Conservation (phyloP, 2,888 invertebrate species). For the Noctua fimbriata region DNA sequence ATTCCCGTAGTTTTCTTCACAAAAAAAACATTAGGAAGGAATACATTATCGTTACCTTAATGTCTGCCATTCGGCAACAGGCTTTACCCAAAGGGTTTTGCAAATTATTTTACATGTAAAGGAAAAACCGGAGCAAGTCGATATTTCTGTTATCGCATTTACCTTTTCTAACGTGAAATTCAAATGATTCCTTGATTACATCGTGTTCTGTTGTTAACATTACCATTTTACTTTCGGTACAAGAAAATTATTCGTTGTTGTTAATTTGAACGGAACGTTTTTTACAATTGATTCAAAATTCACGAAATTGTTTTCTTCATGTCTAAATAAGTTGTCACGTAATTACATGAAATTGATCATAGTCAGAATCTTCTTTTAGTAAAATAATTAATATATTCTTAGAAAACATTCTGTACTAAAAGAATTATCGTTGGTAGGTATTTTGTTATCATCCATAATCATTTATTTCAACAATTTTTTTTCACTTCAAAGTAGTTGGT, state of each 20-base stretch:
- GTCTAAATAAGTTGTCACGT: background rate
- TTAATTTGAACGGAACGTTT: constrained; percentile 2
- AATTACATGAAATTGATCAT: background rate
- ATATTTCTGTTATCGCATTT: constrained; percentile 37
- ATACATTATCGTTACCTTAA: constrained; percentile 29
- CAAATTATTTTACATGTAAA: constrained; percentile 45
- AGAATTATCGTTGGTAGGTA: constrained; percentile 23
- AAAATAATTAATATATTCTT: constrained; percentile 17
- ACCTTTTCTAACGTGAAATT: constrained; percentile 32
- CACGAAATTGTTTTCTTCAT: background rate
- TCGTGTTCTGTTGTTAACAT: constrained; percentile 30
- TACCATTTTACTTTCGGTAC: constrained; percentile 11
- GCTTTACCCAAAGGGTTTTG: constrained; percentile 43
- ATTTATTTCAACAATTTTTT: background rate
- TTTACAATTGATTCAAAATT: constrained; percentile 5
- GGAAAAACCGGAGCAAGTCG: constrained; percentile 24
- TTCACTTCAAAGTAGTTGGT: background rate
- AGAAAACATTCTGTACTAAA: constrained; percentile 17
- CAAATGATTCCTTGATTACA: constrained; percentile 43
- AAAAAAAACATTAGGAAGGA: constrained; percentile 27
- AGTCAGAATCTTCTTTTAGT: background rate
- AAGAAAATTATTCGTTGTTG: constrained; percentile 8
- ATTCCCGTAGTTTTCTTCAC: constrained; percentile 18
- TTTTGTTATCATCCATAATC: constrained; percentile 11
- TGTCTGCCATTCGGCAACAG: constrained; percentile 28